Evolutionary conservation across 1,140 invertebrate genomes (phyloP), one percentile per base, ranked within the genome.

Genomic region (Drosophila nasuta): DNA sequence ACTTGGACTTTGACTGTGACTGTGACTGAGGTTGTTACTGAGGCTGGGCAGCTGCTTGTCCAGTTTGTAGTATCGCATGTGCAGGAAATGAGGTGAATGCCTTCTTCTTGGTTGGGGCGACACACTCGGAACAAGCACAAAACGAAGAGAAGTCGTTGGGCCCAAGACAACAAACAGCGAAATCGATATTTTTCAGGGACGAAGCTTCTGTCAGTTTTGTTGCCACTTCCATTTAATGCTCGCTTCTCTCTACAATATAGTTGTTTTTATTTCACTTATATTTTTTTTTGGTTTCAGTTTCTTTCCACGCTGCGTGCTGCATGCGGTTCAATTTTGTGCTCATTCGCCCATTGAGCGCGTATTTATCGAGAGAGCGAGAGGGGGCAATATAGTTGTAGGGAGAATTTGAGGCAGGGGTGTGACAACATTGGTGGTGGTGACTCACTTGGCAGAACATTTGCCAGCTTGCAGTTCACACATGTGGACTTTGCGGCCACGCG

Each of bases 131-230:
- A 69, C 65, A 68, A 71, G 68, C 58, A 43, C 5, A 8, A 33
- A 52, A 38, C 45, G n/a, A 63, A 56, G 59, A 13, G 17, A 10
- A 59, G 41, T 20, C 33, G 13, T 17, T 45, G 38, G 71, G 41
- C 11, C 38, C 15, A 43, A 30, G 43, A 45, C 65, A 35, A n/a
- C 41, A 75, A 67, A 52, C 64, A 73, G 81, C 81, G 81, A 77
- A 82, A 82, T 82, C 81, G 81, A 83, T 82, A 83, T 85, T 68
- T 75, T 82, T 82, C 81, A 82, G 81, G 81, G 81, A 85, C 81
- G 72, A 66, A 73, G 63, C 70, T 66, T 58, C 28, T 60, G 65
- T 60, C 58, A 46, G 56, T 45, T 67, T 59, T 64, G 46, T 60
- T 58, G 65, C 41, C 54, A 67, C 65, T 48, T 58, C 43, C 43